Percentiles rank a stretch among this genome's conserved stretches.
Evolutionary conservation across 2,113 vertebrate genomes (phyloP).

Genomic region (Centrocercus urophasianus): DNA sequence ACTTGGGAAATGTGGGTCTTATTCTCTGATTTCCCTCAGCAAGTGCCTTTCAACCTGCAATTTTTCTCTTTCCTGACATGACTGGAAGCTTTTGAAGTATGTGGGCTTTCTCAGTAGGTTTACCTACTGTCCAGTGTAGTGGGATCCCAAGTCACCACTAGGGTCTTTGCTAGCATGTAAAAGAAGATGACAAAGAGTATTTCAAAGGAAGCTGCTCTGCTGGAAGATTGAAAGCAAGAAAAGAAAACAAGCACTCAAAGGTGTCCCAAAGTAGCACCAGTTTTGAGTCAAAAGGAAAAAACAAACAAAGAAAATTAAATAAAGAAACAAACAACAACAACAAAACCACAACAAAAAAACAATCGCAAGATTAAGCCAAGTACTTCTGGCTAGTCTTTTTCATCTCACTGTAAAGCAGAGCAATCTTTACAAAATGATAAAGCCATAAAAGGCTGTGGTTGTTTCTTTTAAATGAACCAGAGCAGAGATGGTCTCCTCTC

Average conservation of each 20-base stretch:
- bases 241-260: neutral
- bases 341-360: neutral
- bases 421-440: neutral
- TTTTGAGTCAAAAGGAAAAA: neutral
- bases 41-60: neutral
- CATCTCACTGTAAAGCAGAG: neutral
- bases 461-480: conserved; percentile 40
- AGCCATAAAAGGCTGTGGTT: neutral
- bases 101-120: neutral
- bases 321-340: neutral
- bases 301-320: neutral
- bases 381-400: neutral
- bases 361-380: neutral
- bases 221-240: neutral
- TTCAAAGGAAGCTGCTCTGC: neutral
- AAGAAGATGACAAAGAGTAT: neutral
- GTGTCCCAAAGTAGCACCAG: neutral
- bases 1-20: neutral
- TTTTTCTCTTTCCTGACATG: neutral
- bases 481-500: conserved; percentile 50
- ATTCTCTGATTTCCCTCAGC: neutral
- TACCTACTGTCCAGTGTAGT: neutral
- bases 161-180: neutral
- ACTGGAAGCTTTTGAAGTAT: neutral
- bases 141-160: neutral